phyloP scores from a whole-genome alignment of 2,888 invertebrate species.

The Drosophila quinaria region DNA sequence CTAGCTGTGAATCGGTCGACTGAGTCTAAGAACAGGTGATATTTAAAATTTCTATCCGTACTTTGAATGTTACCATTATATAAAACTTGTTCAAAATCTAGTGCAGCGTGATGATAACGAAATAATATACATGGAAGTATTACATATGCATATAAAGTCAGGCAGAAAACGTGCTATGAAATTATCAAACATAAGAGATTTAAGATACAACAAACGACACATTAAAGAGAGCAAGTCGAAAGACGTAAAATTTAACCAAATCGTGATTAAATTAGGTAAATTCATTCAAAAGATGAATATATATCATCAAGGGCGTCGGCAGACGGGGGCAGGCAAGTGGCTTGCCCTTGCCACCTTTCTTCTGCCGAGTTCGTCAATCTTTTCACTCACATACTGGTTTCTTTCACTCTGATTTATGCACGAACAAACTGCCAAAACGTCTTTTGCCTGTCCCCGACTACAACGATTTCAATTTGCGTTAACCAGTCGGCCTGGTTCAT shows the following conservation, averaged over 20 bases:
- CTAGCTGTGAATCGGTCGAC: slow-evolving; percentile 7
- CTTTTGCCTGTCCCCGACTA: slow-evolving; percentile 54
- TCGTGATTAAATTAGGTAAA: too few relatives aligned
- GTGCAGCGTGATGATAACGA: slow-evolving; percentile 43
- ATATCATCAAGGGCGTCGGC: too few relatives aligned
- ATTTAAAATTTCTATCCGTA: slow-evolving; percentile 28
- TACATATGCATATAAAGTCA: background rate
- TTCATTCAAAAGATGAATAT: too few relatives aligned
- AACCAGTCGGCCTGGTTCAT: slow-evolving; percentile 60
- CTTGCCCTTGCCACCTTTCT: background rate
- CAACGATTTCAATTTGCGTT: slow-evolving; percentile 71
- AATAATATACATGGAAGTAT: slow-evolving; percentile 39
- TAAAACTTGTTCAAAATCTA: slow-evolving; percentile 25
- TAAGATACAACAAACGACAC: background rate
- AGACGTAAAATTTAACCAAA: background rate
- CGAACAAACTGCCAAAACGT: slow-evolving; percentile 69
- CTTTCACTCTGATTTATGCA: slow-evolving; percentile 67
- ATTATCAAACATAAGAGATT: slow-evolving; percentile 6
- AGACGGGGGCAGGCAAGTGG: too few relatives aligned
- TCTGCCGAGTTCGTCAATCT: too few relatives aligned
- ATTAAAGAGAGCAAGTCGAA: background rate
- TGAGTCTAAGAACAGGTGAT: slow-evolving; percentile 21
- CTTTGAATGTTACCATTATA: slow-evolving; percentile 40
- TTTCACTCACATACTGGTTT: slow-evolving; percentile 15
- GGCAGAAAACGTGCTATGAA: slow-evolving; percentile 20